Evolutionary conservation across 2,113 vertebrate species (phyloP), one percentile per base, ranked within the genome.

Genomic region (Nannobrachium achirus): DNA sequence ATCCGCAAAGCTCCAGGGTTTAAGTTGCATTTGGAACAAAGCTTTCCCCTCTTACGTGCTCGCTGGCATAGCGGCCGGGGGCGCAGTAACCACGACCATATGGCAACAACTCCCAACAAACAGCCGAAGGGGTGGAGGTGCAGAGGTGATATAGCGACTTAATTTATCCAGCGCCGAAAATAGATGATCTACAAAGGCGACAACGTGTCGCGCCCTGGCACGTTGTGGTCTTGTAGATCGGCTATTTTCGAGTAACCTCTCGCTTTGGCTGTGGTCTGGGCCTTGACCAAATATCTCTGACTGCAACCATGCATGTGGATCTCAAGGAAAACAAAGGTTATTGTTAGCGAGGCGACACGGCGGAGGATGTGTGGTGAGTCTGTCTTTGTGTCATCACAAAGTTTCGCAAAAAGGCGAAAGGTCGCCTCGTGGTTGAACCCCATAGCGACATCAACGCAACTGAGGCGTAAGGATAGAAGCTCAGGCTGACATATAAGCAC

Each of bases 401-500:
- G 71, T 33, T 76, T 75, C 45, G 80, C 52, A 25, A 25, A n/a
- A 33, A 58, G 71, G 60, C 52, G n/a, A 65, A 25, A 68, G n/a
- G 57, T 19, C 3, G 45, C 42, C 19, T 50, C 33, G 51, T 74
- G 80, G 71, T n/a, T 33, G 71, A 81, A 73, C 58, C 66, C n/a
- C 1, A n/a, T n/a, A 10, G 61, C 44, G 38, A 25, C 59, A 63
- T 76, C 4, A 20, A 51, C 81, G 48, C 77, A 67, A 69, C 67
- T 73, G 75, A 10, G 9, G 19, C 56, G 41, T 58, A 74, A 52
- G 33, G n/a, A n/a, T n/a, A n/a, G n/a, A n/a, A n/a, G n/a, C n/a
- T n/a, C n/a, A n/a, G n/a, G 19, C 11, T 16, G 67, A 80, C 74
- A 65, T 46, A 65, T 16, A 49, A 11, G 56, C 59, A 2, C 42